Percentiles rank a stretch among this genome's conserved stretches.
phyloP scores from a whole-genome alignment of 1,140 invertebrate species.

The Cyrtorhinus lividipennis region DNA sequence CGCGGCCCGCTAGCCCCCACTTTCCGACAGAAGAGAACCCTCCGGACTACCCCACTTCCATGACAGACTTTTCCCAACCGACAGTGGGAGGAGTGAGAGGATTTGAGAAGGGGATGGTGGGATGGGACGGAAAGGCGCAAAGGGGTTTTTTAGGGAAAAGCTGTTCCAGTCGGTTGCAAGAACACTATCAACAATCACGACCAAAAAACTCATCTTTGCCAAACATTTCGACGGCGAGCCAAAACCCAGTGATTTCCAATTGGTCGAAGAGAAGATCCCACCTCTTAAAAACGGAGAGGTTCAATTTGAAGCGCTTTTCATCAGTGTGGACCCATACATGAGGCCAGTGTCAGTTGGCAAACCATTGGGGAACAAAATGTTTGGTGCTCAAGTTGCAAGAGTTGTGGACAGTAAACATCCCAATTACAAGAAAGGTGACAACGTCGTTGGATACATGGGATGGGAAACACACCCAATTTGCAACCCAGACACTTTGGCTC shows the following conservation, averaged over 20 bases:
- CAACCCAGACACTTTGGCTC: constrained; percentile 20
- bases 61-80: too few species aligned
- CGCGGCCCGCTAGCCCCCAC: neutral
- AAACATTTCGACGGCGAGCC: constrained; percentile 48
- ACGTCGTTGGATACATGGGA: constrained; percentile 40
- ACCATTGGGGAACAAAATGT: constrained; percentile 36
- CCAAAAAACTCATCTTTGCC: constrained; percentile 42
- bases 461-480: constrained; percentile 39
- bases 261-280: constrained; percentile 47
- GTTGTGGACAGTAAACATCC: constrained; percentile 46
- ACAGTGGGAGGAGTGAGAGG: too few species aligned
- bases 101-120: neutral
- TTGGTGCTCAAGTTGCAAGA: constrained; percentile 44
- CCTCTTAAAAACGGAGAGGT: constrained; percentile 47
- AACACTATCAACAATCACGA: constrained; percentile 23
- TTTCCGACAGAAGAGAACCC: neutral
- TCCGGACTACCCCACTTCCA: neutral
- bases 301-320: constrained; percentile 45
- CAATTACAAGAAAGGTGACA: constrained; percentile 42
- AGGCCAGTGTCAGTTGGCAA: constrained; percentile 32
- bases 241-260: constrained; percentile 42
- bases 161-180: too few species aligned
- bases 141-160: too few species aligned
- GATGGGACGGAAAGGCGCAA: too few species aligned
- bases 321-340: constrained; percentile 60